These are phyloP conservation scores for Chlorops oryzae DNA, from an alignment of 1,140 invertebrate genomes.

Conservation along the genomic window DNA sequence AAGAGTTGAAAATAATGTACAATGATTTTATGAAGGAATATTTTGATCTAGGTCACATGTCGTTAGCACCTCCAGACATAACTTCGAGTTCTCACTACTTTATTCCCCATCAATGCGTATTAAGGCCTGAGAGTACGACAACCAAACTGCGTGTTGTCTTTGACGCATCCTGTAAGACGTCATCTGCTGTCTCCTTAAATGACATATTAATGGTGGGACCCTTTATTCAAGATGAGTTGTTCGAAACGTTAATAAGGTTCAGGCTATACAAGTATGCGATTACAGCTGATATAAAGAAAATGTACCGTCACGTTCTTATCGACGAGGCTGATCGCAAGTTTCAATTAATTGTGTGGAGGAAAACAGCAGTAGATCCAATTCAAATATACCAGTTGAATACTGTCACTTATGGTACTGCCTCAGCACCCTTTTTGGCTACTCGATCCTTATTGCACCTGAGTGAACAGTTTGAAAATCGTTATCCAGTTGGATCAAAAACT, in stretches of 20 bases:
- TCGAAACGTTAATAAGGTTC: slow-evolving; percentile 39
- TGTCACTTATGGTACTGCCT: slow-evolving; percentile 36
- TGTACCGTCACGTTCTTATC: slow-evolving; percentile 35
- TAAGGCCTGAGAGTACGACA: slow-evolving; percentile 6
- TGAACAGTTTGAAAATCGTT: slow-evolving; percentile 17
- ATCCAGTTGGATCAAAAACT: slow-evolving; percentile 24
- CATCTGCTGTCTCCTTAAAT: slow-evolving; percentile 20
- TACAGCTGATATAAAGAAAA: slow-evolving; percentile 28
- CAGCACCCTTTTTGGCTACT: slow-evolving; percentile 34
- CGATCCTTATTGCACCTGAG: slow-evolving; percentile 34
- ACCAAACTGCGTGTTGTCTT: slow-evolving; percentile 18
- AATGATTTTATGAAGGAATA: slow-evolving; percentile 36
- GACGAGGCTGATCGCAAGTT: slow-evolving; percentile 19
- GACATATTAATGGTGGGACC: slow-evolving; percentile 13
- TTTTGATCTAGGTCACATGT: slow-evolving; percentile 36
- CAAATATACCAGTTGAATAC: slow-evolving; percentile 16
- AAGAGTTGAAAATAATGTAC: slow-evolving; percentile 17
- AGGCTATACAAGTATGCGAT: slow-evolving; percentile 29
- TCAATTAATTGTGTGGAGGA: slow-evolving; percentile 44
- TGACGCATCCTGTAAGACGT: slow-evolving; percentile 9
- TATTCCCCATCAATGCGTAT: slow-evolving; percentile 27
- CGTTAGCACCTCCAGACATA: slow-evolving; percentile 28
- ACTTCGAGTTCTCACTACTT: slow-evolving; percentile 16
- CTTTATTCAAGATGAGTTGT: slow-evolving; percentile 19
- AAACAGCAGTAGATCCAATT: slow-evolving; percentile 18